A percentile compares a stretch with the other conserved stretches of the same genome.
phyloP scores from a whole-genome alignment of 2,888 invertebrate genomes.

The Trichogramma evanescens region DNA sequence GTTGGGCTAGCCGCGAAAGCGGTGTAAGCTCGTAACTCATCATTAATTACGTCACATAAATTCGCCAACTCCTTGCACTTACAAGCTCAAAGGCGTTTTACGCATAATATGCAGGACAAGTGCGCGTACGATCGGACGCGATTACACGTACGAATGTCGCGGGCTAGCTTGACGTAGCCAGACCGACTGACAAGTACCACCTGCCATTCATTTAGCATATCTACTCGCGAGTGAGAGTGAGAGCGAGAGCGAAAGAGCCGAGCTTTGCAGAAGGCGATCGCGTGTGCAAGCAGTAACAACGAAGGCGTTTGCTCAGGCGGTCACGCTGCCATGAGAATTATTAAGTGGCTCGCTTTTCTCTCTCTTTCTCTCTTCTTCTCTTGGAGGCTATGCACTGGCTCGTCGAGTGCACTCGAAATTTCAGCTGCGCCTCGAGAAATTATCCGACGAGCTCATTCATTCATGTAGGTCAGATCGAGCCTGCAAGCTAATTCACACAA shows the following conservation, averaged over 20 bases:
- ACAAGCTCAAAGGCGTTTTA: conserved; percentile 20
- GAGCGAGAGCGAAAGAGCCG: background rate
- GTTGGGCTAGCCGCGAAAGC: background rate
- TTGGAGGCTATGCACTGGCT: too few species aligned
- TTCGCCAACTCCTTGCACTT: conserved; percentile 19
- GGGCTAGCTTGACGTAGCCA: background rate
- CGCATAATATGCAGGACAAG: background rate
- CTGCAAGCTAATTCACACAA: too few species aligned
- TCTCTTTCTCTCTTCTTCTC: too few species aligned
- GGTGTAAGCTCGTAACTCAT: conserved; percentile 28
- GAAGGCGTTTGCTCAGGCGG: too few species aligned
- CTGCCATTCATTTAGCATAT: conserved; percentile 12
- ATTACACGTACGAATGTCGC: background rate
- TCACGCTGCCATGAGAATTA: too few species aligned
- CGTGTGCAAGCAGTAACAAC: too few species aligned
- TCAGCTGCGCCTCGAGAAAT: too few species aligned
- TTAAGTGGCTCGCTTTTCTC: too few species aligned
- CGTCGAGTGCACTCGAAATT: too few species aligned
- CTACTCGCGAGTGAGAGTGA: background rate
- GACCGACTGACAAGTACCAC: conserved; percentile 2
- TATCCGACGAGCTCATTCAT: too few species aligned
- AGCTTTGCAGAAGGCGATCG: too few species aligned
- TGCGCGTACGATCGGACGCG: background rate
- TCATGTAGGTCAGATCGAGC: too few species aligned
- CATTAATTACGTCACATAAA: conserved; percentile 34